Conservation (phyloP, 1,140 invertebrate genomes). For the Aplysia californica region DNA sequence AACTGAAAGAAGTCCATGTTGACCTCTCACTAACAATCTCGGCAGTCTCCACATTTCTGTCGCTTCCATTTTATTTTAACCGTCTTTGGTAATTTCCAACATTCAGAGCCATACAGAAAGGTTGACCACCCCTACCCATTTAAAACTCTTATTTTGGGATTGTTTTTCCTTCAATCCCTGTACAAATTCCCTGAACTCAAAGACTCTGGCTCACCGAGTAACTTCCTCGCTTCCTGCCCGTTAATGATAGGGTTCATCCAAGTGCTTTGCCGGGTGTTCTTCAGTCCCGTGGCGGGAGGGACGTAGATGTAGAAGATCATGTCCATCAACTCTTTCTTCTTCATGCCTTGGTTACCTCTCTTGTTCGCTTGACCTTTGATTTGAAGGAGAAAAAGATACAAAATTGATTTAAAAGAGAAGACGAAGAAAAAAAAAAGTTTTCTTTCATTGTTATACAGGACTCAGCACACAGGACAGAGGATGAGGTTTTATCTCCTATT, state of each 20-base stretch:
- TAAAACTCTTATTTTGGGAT: not conserved
- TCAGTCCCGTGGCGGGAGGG: constrained; percentile 54
- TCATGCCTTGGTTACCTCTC: constrained; percentile 44
- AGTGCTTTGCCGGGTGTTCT: constrained; percentile 56
- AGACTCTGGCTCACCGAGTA: constrained; percentile 54
- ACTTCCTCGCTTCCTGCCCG: constrained; percentile 62
- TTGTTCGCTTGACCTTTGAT: constrained; percentile 47
- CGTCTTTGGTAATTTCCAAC: no score
- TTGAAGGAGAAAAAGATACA: constrained; percentile 28
- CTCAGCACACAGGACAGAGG: not conserved
- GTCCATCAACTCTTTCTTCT: constrained; percentile 59
- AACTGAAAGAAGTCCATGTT: no score
- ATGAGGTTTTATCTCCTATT: not conserved
- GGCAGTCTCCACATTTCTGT: no score
- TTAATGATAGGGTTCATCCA: constrained; percentile 67
- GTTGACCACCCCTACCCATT: no score
- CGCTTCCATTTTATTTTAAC: no score
- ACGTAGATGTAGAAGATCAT: constrained; percentile 64
- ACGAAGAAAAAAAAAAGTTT: not conserved
- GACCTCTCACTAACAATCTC: no score
- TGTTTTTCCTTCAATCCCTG: not conserved
- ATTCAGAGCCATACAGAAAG: no score
- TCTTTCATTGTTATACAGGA: not conserved
- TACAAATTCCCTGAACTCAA: not conserved
- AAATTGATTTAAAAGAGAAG: not conserved